Base-by-base conservation (phyloP, 2,113 vertebrate genomes). In the Saimiri boliviensis region DNA sequence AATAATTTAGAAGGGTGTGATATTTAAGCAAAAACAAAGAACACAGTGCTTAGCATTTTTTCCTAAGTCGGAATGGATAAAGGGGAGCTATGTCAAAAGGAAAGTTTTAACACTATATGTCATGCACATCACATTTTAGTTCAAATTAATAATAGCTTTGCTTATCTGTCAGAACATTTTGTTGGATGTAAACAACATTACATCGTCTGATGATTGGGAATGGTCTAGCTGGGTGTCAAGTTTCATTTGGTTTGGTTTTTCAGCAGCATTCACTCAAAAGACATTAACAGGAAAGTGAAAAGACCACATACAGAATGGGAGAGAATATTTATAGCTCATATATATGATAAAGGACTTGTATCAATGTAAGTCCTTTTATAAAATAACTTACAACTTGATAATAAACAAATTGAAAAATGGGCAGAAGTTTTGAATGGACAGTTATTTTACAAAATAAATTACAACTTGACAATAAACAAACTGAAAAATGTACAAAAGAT, bases 171-270 rank as follows among this genome's bases (percentile, higher is more conserved):
- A 95, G 86, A 96, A 89, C 49, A 49, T 17, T 97, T 96, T 95
- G 92, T 95, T 97, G 98, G 88, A 98, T 74, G 77, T 95, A 94
- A 98, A 94, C 93, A 86, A 96, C 11, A 23, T 47, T 73, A n/a
- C 16, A 30, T 30, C 93, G 1, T 94, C 60, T 85, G 83, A 85
- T 52, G 66, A 66, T 96, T 89, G 91, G 45, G 12, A 98, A 84
- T 45, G 27, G 16, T 86, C 93, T 97, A 98, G 94, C 68, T 97
- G 85, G 82, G 83, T 97, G 89, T 95, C 6, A 40, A 76, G 73
- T 96, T 54, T 97, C 68, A 74, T 96, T 84, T 91, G 74, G 68
- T 85, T 86, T 89, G 95, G 95, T 68, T 86, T 68, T 86, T 94
- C 82, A 95, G 85, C n/a, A 93, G 63, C 37, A 87, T 70, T 16